Base-by-base conservation (phyloP, 2,113 vertebrate genomes). In the Cebidichthys violaceus region DNA sequence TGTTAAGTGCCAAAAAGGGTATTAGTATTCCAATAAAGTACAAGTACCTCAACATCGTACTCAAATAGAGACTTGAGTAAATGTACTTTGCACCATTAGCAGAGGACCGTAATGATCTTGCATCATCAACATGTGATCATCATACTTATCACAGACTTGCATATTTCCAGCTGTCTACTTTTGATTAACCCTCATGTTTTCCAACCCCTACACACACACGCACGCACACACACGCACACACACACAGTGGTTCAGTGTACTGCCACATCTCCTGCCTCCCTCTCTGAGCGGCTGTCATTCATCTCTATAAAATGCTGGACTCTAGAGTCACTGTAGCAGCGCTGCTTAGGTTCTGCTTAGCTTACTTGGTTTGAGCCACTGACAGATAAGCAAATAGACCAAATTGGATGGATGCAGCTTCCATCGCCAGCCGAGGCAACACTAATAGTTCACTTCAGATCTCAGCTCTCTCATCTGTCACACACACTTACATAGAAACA, bases 331-430 rank as follows among this genome's bases (percentile, higher is more conserved):
- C 70, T 81, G 76, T 84, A 69, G 68, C 85, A 29, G 71, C 24
- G 3, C 72, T 68, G 77, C 80, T 83, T 90, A 69, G 83, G 61
- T 87, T 76, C 35, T 18, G 70, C 88, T 85, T 85, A 84, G 66
- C 84, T 84, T 77, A 84, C 84, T 89, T 87, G 83, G 81, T 90
- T 89, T 73, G 62, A 80, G 81, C 66, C 78, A 70, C 71, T 64
- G 85, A 89, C 84, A 77, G 70, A 33, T 75, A 50, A 78, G 83
- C 68, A 90, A 81, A 92, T 75, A 89, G 85, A 85, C 60, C 59
- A 89, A 89, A 88, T 74, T 85, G 86, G 76, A 89, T 87, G 83
- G 73, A 88, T 84, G 75, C 78, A 69, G 86, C 89, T 88, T 91
- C 72, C 71, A 84, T 75, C 70, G 75, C 52, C 71, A 64, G 72